phyloP scores from a whole-genome alignment of 2,888 invertebrate genomes.

The Homarus gammarus region DNA sequence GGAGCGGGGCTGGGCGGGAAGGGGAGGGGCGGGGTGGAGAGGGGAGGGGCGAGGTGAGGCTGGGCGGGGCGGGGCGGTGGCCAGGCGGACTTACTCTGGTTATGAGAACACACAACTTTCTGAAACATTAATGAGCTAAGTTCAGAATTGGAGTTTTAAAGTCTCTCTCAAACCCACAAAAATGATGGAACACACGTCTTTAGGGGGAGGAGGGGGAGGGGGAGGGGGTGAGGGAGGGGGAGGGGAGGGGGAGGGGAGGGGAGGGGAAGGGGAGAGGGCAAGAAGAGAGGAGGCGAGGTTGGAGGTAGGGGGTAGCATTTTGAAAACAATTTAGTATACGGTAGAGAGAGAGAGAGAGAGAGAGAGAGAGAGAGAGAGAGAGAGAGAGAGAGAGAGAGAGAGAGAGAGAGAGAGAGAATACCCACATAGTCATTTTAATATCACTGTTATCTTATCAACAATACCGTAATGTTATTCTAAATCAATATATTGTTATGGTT shows the following conservation, averaged over 20 bases:
- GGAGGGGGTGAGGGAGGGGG: neutral
- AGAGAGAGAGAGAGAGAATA: neutral
- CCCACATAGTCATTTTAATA: no score
- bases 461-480: no score
- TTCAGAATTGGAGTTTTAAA: conserved; percentile 49
- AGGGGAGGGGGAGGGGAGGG: neutral
- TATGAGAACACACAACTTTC: conserved; percentile 41
- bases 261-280: neutral
- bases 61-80: neutral
- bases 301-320: no score
- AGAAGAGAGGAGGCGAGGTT: no score
- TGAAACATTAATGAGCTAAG: conserved; percentile 63
- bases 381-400: neutral
- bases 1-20: neutral
- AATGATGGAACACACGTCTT: conserved; percentile 31
- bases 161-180: conserved; percentile 49
- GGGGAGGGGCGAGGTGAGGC: no score
- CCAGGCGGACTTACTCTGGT: neutral
- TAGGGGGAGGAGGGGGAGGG: neutral
- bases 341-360: conserved; percentile 20
- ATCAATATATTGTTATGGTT: no score
- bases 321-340: neutral
- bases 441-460: no score
- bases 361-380: conserved; percentile 17
- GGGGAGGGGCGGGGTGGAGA: neutral